These are phyloP conservation scores for Microtus californicus DNA, from an alignment of 2,797 vertebrate genomes.

Conservation along the genomic window DNA sequence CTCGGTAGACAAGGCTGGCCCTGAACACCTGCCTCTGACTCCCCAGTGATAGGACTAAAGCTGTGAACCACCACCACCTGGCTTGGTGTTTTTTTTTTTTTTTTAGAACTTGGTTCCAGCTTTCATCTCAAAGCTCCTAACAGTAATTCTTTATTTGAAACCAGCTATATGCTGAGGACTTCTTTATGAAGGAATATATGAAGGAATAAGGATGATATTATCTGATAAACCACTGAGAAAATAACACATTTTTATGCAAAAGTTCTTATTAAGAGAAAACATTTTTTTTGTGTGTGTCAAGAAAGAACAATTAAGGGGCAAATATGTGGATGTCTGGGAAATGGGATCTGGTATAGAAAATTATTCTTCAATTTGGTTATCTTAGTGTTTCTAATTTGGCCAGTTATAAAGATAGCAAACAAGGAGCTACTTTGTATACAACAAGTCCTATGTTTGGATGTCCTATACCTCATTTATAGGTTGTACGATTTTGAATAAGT, in stretches of 20 bases:
- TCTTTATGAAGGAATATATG: conserved; percentile 28
- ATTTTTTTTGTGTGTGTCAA: background rate
- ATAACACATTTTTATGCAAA: conserved; percentile 49
- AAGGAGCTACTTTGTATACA: conserved; percentile 4
- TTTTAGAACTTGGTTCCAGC: background rate
- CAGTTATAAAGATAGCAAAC: background rate
- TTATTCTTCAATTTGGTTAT: conserved; percentile 8
- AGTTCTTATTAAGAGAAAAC: conserved; percentile 32
- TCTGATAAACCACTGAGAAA: conserved; percentile 2
- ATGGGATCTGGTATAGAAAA: background rate
- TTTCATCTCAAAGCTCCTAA: background rate
- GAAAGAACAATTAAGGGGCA: conserved; percentile 24
- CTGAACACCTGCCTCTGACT: background rate
- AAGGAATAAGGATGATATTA: background rate
- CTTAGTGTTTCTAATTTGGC: conserved; percentile 31
- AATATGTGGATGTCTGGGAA: background rate
- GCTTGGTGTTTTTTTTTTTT: background rate
- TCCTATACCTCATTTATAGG: background rate
- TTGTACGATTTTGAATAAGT: conserved; percentile 20
- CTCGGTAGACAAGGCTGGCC: background rate
- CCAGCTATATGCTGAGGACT: background rate
- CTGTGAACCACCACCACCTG: background rate
- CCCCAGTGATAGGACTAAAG: background rate
- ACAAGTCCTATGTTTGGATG: background rate
- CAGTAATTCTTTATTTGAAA: conserved; percentile 53